Percentiles rank a stretch among this genome's conserved stretches.
Evolutionary conservation across 2,888 invertebrate species (phyloP).

Genomic region (Furcula furcula): DNA sequence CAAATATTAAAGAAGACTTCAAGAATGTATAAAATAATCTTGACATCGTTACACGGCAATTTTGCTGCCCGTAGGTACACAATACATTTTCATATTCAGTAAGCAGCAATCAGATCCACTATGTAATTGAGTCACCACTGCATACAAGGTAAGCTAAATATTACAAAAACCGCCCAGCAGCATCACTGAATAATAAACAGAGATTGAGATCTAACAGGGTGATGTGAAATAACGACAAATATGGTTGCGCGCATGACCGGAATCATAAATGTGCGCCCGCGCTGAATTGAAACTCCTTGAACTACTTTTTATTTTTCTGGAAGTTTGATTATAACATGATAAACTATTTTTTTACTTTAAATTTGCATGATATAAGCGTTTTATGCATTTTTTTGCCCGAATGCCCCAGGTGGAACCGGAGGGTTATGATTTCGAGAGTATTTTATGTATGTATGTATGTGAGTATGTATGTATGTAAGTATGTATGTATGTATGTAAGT

Average conservation of each 20-base stretch:
- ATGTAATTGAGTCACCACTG: slow-evolving; percentile 36
- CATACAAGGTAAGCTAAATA: slow-evolving; percentile 38
- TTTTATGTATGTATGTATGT: too few species aligned
- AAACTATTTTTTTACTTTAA: slow-evolving; percentile 14
- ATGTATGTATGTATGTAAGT: too few species aligned
- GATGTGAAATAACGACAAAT: slow-evolving; percentile 76
- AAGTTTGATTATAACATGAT: slow-evolving; percentile 30
- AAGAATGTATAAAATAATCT: neutral
- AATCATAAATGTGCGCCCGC: slow-evolving; percentile 61
- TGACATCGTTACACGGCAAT: slow-evolving; percentile 2
- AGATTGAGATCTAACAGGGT: slow-evolving; percentile 74
- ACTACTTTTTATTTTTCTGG: slow-evolving; percentile 44
- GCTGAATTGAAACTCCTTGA: slow-evolving; percentile 41
- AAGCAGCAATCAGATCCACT: slow-evolving; percentile 15
- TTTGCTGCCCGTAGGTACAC: slow-evolving; percentile 4
- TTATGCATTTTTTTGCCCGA: too few species aligned
- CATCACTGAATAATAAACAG: slow-evolving; percentile 65
- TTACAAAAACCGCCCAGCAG: slow-evolving; percentile 48
- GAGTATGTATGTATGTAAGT: too few species aligned
- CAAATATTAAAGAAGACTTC: too few species aligned
- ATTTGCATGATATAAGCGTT: too few species aligned
- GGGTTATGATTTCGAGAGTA: too few species aligned
- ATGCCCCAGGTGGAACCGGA: too few species aligned
- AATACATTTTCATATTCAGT: slow-evolving; percentile 22
- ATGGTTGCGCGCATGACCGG: slow-evolving; percentile 62